Conservation (phyloP, 2,113 vertebrate genomes). For the Sula dactylatra region DNA sequence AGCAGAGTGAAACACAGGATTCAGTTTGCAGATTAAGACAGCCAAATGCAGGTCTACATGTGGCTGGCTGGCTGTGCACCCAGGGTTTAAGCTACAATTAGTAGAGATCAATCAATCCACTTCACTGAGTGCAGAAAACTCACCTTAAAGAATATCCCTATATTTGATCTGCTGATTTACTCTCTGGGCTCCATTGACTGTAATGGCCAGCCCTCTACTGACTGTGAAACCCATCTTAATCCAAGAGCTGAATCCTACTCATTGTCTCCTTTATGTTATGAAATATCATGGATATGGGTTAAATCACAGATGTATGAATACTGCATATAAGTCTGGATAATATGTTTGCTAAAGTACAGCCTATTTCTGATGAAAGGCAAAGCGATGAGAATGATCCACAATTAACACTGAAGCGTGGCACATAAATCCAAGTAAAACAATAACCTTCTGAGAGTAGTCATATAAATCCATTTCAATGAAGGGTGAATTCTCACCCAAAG, state of each 20-base stretch:
- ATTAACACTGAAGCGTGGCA: slow-evolving; percentile 5
- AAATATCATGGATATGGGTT: background rate
- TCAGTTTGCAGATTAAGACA: background rate
- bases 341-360: background rate
- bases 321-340: background rate
- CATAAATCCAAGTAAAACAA: background rate
- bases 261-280: background rate
- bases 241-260: background rate
- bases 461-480: background rate
- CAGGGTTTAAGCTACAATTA: background rate
- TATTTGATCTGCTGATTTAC: background rate
- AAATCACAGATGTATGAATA: background rate
- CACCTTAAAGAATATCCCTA: background rate
- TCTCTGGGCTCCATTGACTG: background rate
- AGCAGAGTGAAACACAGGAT: background rate
- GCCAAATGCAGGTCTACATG: background rate
- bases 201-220: background rate
- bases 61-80: rapidly evolving
- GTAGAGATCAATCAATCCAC: background rate
- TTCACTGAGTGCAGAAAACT: background rate
- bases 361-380: background rate
- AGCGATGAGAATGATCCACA: background rate
- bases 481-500: background rate
- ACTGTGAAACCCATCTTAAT: background rate
- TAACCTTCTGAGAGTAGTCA: background rate